Evolutionary conservation across 1,140 invertebrate species (phyloP).

Genomic region (Drosophila repletoides): DNA sequence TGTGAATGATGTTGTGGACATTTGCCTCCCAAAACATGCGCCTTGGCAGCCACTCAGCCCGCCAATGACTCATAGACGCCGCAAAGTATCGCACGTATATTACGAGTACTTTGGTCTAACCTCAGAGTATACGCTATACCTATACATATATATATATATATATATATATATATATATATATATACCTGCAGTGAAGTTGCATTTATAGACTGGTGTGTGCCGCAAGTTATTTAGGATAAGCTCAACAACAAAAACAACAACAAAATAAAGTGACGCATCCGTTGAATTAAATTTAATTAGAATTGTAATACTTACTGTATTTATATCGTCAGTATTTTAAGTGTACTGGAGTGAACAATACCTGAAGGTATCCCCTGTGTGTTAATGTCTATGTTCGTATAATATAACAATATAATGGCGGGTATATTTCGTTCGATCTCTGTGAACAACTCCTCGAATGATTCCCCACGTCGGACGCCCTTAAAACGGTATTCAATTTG

Average conservation of each 20-base stretch:
- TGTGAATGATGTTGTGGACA: conserved; percentile 32
- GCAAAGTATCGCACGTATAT: conserved; percentile 10
- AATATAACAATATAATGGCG: conserved; percentile 44
- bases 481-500: conserved; percentile 56
- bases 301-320: conserved; percentile 12
- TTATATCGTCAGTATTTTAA: conserved; percentile 20
- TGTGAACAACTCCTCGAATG: conserved; percentile 51
- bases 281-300: conserved; percentile 20
- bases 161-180: conserved; percentile 1
- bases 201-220: conserved; percentile 38
- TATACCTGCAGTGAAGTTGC: conserved; percentile 40
- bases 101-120: too few relatives aligned
- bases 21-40: conserved; percentile 14
- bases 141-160: not conserved
- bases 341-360: conserved; percentile 27
- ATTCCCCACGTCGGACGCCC: conserved; percentile 27
- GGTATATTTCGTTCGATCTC: conserved; percentile 63
- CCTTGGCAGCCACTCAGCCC: not conserved
- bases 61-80: conserved; percentile 37
- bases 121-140: too few relatives aligned
- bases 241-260: conserved; percentile 20
- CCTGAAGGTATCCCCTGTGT: conserved; percentile 22
- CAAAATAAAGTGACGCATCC: conserved; percentile 32
- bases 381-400: conserved; percentile 43
- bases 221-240: conserved; percentile 44